These are phyloP conservation scores for Pomacea maculata DNA, from an alignment of 1,140 invertebrate species.

Conservation along the genomic window DNA sequence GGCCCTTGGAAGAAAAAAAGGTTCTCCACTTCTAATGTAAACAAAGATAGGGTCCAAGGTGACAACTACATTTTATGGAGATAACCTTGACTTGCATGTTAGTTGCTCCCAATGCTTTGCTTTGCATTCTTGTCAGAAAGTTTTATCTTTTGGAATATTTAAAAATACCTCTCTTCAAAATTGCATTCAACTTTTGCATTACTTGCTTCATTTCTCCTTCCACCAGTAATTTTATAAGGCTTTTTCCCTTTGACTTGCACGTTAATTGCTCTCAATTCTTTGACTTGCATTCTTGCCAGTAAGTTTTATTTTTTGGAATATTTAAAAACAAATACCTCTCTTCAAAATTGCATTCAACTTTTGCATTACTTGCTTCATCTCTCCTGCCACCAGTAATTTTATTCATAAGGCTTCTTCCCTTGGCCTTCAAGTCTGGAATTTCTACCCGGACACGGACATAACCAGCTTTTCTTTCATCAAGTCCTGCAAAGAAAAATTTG, in stretches of 20 bases:
- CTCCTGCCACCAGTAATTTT: conserved; percentile 12
- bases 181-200: conserved; percentile 10
- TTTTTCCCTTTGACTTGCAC: conserved; percentile 2
- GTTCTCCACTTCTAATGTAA: no score
- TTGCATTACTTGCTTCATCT: conserved; percentile 15
- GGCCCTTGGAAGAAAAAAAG: no score
- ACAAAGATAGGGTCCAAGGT: no score
- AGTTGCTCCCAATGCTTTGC: no score
- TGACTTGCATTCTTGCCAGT: no score
- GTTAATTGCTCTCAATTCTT: no score
- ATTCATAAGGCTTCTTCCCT: neutral
- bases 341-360: conserved; percentile 3
- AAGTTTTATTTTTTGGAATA: no score
- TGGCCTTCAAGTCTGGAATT: conserved; percentile 16
- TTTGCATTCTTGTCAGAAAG: no score
- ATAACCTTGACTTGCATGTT: no score
- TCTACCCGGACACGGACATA: conserved; percentile 14
- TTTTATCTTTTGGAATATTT: no score
- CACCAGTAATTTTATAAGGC: conserved; percentile 10
- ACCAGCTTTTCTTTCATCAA: conserved; percentile 1
- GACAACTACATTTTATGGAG: no score
- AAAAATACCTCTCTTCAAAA: conserved; percentile 3
- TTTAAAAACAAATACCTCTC: neutral
- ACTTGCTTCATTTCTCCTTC: conserved; percentile 11
- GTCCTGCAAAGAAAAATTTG: neutral